A percentile compares a stretch with the other conserved stretches of the same genome.
Conservation (phyloP, 2,888 invertebrate species). For the Protodeltote pygarga region DNA sequence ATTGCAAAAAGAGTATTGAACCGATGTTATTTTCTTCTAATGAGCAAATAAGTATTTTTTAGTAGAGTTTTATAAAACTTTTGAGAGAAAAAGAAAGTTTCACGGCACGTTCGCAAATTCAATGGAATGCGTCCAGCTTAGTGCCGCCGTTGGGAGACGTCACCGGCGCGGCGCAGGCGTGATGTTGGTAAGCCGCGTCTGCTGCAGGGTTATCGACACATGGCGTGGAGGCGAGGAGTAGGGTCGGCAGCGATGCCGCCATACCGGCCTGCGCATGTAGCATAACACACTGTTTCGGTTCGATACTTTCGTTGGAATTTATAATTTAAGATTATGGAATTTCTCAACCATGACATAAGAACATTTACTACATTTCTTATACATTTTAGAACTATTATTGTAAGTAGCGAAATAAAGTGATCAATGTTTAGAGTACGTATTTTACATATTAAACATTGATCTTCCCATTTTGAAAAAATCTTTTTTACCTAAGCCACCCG, state of each 20-base stretch:
- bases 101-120: constrained; percentile 68
- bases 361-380: constrained; percentile 36
- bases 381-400: constrained; percentile 17
- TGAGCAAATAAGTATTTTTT: constrained; percentile 18
- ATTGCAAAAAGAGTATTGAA: constrained; percentile 7
- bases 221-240: constrained; percentile 65
- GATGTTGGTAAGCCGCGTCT: constrained; percentile 72
- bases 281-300: constrained; percentile 76
- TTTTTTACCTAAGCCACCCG: constrained; percentile 1
- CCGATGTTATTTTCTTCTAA: constrained; percentile 23
- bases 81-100: constrained; percentile 58
- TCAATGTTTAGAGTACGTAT: no score
- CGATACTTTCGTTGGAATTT: constrained; percentile 70
- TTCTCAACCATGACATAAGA: constrained; percentile 49
- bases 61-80: constrained; percentile 7
- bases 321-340: constrained; percentile 53
- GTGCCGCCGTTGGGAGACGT: constrained; percentile 74
- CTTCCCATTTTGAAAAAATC: not conserved
- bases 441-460: not conserved
- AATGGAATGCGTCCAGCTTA: constrained; percentile 78
- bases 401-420: constrained; percentile 17
- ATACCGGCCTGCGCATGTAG: constrained; percentile 70
- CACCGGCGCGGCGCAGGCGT: constrained; percentile 80
- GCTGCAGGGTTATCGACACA: constrained; percentile 85
- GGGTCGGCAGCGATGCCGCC: constrained; percentile 65